Evolutionary conservation across 1,140 invertebrate genomes (phyloP), one percentile per base, ranked within the genome.

Genomic region (Heliconius himera): DNA sequence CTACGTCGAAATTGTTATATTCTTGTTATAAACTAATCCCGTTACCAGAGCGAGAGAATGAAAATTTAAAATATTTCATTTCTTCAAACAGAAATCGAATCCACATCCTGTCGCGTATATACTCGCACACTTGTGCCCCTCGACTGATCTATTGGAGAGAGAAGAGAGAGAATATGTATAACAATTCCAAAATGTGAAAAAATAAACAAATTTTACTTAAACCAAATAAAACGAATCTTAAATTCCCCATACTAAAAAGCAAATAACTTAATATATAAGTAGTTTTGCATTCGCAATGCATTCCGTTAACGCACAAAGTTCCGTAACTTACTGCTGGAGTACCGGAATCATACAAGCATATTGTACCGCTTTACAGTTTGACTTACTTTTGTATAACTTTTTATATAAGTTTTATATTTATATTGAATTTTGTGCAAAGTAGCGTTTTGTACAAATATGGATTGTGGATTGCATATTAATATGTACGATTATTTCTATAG

Each of bases 251-350:
- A 78, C 51, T 20, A 71, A 73, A 66, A 49, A 46, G 77, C 72
- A 78, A n/a, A 46, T 41, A 66, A 66, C 22, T 26, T 66, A 60
- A 51, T 20, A 20, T 20, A 51, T 51, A 20, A 51, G 18, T 51
- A 20, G 49, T 51, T 51, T 46, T 36, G 71, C 74, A 79, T 75
- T 76, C 29, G 49, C 36, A 76, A 51, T 79, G 78, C 78, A 76
- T 79, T 79, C 51, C 74, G 78, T 74, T 79, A 79, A 79, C 73
- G 78, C 78, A 76, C 78, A 72, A 79, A 79, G 78, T 79, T 79
- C 33, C 41, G 41, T 46, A 49, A 71, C 72, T 66, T 29, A 79
- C 26, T 76, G 74, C 49, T 70, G 49, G 33, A 72, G 66, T 74
- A 51, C 46, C 51, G 76, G 71, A 74, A 33, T 75, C 74, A 79